Evolutionary conservation across 2,888 invertebrate species (phyloP).

Genomic region (Rhopalosiphum nymphaeae): DNA sequence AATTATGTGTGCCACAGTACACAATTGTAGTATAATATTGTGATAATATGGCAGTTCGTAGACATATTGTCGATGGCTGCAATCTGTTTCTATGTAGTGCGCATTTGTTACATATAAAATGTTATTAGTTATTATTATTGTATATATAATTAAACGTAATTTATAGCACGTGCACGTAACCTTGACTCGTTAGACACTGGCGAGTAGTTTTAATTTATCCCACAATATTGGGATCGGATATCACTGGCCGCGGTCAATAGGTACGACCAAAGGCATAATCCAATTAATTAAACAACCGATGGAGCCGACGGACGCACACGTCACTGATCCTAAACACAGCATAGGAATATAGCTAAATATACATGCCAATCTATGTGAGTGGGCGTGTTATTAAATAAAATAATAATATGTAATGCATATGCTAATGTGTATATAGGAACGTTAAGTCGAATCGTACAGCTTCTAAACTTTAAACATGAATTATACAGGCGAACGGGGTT

Average conservation of each 20-base stretch:
- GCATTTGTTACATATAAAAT: neutral
- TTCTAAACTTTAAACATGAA: neutral
- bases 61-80: neutral
- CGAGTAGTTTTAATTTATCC: neutral
- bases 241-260: neutral
- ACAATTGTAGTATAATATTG: neutral
- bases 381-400: neutral
- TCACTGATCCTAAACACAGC: neutral
- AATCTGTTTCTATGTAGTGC: neutral
- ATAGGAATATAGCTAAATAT: neutral
- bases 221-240: neutral
- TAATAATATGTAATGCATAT: neutral
- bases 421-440: neutral
- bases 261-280: neutral
- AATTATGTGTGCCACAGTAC: neutral
- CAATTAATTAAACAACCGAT: constrained; percentile 6
- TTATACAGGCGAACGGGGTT: neutral
- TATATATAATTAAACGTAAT: neutral
- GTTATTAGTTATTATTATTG: neutral
- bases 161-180: neutral
- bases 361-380: neutral
- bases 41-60: neutral
- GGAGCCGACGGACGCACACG: neutral
- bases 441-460: neutral
- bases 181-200: neutral